phyloP scores from a whole-genome alignment of 2,888 invertebrate species.

The Sarcophaga variegata region DNA sequence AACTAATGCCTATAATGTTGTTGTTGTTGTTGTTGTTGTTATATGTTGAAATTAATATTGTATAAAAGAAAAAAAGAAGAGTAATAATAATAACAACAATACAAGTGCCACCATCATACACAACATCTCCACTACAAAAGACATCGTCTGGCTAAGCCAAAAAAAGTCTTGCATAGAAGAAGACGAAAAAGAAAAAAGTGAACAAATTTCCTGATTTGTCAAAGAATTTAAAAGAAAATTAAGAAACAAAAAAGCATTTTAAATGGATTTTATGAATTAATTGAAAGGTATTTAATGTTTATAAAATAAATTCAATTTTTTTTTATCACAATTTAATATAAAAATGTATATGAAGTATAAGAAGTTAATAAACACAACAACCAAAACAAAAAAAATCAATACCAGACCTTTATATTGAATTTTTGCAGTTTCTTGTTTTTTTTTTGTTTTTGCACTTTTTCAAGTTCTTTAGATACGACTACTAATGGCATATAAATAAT shows the following conservation, averaged over 20 bases:
- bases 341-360: not conserved
- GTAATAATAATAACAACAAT: constrained; percentile 12
- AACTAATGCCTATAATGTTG: constrained; percentile 32
- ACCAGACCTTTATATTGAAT: constrained; percentile 23
- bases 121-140: not conserved
- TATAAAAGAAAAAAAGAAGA: constrained; percentile 13
- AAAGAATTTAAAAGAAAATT: constrained; percentile 2
- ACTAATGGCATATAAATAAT: not conserved
- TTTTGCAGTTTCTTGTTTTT: constrained; percentile 6
- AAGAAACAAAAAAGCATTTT: not conserved
- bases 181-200: not conserved
- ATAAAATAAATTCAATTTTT: not conserved
- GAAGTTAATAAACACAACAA: not conserved
- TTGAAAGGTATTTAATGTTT: constrained; percentile 37
- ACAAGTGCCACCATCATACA: not conserved
- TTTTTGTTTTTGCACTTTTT: not conserved
- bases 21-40: constrained; percentile 17
- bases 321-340: not conserved
- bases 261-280: constrained; percentile 43
- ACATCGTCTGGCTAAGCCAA: constrained; percentile 9
- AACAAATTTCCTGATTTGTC: not conserved
- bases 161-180: constrained; percentile 11
- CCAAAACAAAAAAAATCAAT: constrained; percentile 49
- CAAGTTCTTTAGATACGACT: not conserved
- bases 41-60: constrained; percentile 25